These are phyloP conservation scores for Oxystoma pomonae DNA, from an alignment of 2,888 invertebrate species.

Conservation along the genomic window DNA sequence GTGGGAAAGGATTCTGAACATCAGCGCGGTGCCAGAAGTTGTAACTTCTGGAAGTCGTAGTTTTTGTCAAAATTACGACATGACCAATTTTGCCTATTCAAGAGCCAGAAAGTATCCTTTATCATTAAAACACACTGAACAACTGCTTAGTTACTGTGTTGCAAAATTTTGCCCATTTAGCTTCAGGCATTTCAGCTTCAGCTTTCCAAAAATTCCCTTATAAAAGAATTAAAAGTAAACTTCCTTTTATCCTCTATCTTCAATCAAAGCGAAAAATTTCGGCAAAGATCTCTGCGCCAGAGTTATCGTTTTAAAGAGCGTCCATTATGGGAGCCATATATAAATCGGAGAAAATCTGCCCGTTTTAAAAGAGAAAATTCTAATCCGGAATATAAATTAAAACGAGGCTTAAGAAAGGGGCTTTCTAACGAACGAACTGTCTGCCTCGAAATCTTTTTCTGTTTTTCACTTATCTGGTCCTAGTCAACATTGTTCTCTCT, in stretches of 20 bases:
- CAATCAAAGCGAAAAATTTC: background rate
- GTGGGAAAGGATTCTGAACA: too few relatives aligned
- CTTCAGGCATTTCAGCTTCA: too few relatives aligned
- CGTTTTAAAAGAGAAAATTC: background rate
- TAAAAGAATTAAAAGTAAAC: background rate
- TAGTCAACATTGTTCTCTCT: too few relatives aligned
- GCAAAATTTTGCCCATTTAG: too few relatives aligned
- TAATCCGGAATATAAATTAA: background rate
- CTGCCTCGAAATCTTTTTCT: background rate
- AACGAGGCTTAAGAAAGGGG: background rate
- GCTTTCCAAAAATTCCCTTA: too few relatives aligned
- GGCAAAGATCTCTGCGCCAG: background rate
- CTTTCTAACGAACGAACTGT: background rate
- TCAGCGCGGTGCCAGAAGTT: too few relatives aligned
- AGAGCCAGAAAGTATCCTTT: too few relatives aligned
- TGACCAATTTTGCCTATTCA: too few relatives aligned
- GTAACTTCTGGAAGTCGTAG: too few relatives aligned
- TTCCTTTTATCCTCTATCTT: background rate
- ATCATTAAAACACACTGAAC: too few relatives aligned
- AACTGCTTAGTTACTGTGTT: too few relatives aligned
- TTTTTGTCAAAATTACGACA: too few relatives aligned
- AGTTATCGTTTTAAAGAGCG: background rate
- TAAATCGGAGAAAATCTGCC: background rate
- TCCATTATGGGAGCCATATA: background rate
- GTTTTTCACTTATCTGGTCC: background rate